Percentiles rank a stretch among this genome's conserved stretches.
Evolutionary conservation across 2,888 invertebrate species (phyloP).

Genomic region (Choristoneura rosaceana): DNA sequence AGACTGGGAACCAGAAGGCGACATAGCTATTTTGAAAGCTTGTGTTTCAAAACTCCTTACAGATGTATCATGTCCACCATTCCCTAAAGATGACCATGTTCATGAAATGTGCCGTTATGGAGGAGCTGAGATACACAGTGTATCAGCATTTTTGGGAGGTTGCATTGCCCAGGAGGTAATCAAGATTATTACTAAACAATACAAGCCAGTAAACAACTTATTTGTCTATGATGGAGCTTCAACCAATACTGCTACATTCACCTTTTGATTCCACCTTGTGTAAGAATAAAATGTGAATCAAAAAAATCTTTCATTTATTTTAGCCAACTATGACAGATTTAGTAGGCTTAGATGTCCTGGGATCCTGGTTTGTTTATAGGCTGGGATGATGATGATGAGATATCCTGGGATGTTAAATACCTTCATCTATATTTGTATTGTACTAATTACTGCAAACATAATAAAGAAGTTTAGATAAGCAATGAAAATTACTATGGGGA

Average conservation of each 20-base stretch:
- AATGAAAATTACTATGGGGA: no score
- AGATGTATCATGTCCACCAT: conserved; percentile 93
- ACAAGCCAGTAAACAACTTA: conserved; percentile 97
- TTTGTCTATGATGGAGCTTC: conserved; percentile 98
- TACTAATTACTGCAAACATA: no score
- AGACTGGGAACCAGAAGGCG: conserved; percentile 95
- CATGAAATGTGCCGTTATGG: conserved; percentile 98
- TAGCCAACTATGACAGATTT: no score
- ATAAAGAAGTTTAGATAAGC: no score
- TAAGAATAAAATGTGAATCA: conserved; percentile 19
- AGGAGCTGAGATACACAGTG: conserved; percentile 96
- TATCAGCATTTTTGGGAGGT: conserved; percentile 96
- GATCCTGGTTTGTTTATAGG: no score
- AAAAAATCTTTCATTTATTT: neutral
- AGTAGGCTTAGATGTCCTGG: no score
- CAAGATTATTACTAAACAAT: conserved; percentile 97
- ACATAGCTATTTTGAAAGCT: conserved; percentile 94
- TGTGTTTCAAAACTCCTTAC: conserved; percentile 89
- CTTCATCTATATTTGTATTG: no score
- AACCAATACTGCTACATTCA: conserved; percentile 93
- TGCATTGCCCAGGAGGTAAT: conserved; percentile 98
- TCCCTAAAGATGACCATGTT: conserved; percentile 95
- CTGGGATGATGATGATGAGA: no score
- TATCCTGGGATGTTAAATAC: no score
- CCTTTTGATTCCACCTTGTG: conserved; percentile 82